A percentile compares a stretch with the other conserved stretches of the same genome.
Conservation (phyloP, 2,888 invertebrate species). For the Cactoblastis cactorum region DNA sequence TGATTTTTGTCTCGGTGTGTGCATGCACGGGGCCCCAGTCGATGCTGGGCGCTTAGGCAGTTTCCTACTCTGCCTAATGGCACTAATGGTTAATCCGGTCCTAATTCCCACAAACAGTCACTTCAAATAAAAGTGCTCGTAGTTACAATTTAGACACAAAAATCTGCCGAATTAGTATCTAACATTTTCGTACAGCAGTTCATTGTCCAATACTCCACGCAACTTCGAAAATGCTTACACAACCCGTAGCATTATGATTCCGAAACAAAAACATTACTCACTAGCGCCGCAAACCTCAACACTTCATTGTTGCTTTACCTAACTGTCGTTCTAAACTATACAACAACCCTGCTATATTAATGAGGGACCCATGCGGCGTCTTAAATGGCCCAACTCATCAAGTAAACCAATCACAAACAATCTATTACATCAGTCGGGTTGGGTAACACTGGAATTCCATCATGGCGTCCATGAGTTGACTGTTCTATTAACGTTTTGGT, state of each 20-base stretch:
- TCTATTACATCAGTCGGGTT: constrained; percentile 12
- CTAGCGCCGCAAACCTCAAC: neutral
- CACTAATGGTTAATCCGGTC: no score
- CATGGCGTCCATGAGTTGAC: constrained; percentile 17
- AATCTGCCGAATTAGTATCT: no score
- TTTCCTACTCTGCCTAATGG: no score
- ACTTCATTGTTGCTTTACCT: neutral
- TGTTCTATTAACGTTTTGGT: constrained; percentile 22
- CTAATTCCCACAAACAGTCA: no score
- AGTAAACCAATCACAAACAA: constrained; percentile 15
- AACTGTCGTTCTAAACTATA: neutral
- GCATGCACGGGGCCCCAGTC: no score
- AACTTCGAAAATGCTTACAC: neutral
- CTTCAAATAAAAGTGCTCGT: no score
- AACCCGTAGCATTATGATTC: neutral
- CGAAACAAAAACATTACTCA: neutral
- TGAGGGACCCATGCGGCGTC: constrained; percentile 2
- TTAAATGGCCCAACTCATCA: constrained; percentile 11
- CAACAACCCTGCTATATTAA: neutral
- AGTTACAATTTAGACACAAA: no score
- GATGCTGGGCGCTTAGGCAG: no score
- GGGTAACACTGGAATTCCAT: constrained; percentile 28
- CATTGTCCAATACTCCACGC: no score
- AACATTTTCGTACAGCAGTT: no score
- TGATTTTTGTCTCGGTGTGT: no score